phyloP scores from a whole-genome alignment of 2,888 invertebrate species.

The Lamproptera curius region DNA sequence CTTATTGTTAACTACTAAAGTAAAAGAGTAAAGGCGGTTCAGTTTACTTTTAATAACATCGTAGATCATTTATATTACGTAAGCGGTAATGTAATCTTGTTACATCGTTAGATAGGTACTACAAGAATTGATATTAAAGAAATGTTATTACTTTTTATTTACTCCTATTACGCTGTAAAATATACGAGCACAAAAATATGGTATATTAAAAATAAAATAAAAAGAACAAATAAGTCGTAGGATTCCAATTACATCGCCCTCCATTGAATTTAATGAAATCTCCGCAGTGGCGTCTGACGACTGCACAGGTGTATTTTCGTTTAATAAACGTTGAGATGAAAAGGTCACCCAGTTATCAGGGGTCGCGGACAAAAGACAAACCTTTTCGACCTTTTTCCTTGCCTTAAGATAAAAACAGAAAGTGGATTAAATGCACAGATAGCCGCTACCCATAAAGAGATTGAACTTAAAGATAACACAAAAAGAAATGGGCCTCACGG shows the following conservation, averaged over 20 bases:
- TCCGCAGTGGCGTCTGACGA: conserved; percentile 44
- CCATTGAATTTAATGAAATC: conserved; percentile 59
- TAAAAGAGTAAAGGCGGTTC: no score
- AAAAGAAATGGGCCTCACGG: conserved; percentile 35
- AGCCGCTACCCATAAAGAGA: conserved; percentile 60
- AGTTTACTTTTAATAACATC: no score
- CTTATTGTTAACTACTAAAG: no score
- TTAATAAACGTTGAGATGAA: conserved; percentile 55
- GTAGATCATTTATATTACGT: no score
- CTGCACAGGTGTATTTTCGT: conserved; percentile 63
- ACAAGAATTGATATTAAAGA: no score
- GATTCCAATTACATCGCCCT: conserved; percentile 45
- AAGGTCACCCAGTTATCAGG: conserved; percentile 55
- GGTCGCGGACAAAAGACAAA: conserved; percentile 57
- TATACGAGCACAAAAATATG: no score
- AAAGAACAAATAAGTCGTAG: conserved; percentile 33
- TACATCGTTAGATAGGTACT: no score
- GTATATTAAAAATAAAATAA: no score
- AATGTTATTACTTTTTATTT: no score
- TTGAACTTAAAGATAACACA: conserved; percentile 48
- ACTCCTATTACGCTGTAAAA: no score
- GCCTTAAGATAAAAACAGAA: conserved; percentile 63
- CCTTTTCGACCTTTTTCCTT: conserved; percentile 53
- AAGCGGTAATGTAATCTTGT: no score
- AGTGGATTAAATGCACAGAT: conserved; percentile 73